These are phyloP conservation scores for Petrocephalus sullivani DNA, from an alignment of 2,797 vertebrate genomes.

Conservation along the genomic window DNA sequence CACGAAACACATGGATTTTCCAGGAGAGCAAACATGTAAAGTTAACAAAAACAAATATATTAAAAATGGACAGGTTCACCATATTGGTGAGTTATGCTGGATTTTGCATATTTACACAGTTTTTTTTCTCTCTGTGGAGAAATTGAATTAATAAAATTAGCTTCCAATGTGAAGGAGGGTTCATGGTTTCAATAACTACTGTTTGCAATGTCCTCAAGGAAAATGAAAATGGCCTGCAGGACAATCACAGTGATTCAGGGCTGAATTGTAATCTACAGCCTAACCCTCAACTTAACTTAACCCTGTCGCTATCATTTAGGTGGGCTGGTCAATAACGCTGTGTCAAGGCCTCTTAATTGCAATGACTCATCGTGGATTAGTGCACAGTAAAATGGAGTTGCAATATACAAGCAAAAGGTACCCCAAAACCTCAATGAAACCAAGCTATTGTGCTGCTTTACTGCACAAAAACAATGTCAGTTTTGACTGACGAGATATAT, in stretches of 20 bases:
- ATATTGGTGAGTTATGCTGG: background rate
- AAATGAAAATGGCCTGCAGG: background rate
- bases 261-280: conserved; percentile 21
- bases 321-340: background rate
- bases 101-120: background rate
- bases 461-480: background rate
- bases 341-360: conserved; percentile 29
- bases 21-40: too few relatives aligned
- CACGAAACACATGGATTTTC: background rate
- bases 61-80: background rate
- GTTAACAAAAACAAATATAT: background rate
- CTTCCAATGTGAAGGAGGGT: background rate
- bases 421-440: background rate
- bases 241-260: background rate
- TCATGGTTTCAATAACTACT: background rate
- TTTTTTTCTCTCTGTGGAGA: background rate
- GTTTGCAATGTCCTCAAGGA: background rate
- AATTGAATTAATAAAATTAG: background rate
- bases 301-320: conserved; percentile 19
- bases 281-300: conserved; percentile 21
- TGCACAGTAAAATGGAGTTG: background rate
- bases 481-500: background rate
- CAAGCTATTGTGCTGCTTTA: background rate
- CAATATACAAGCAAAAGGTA: background rate
- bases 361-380: conserved; percentile 18